Conservation (phyloP, 1,140 invertebrate species). For the Hyposmocoma kahamanoa region DNA sequence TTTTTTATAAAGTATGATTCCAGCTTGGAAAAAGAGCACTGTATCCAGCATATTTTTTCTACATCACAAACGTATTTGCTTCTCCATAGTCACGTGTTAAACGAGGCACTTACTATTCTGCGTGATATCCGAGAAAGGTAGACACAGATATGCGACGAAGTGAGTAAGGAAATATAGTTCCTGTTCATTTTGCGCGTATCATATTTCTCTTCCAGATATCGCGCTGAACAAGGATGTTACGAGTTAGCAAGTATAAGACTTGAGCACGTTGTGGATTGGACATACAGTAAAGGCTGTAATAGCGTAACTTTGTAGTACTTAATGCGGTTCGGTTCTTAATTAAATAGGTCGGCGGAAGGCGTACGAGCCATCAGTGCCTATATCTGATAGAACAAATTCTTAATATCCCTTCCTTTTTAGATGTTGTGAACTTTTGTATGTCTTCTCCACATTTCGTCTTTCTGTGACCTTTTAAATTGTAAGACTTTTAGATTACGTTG, state of each 20-base stretch:
- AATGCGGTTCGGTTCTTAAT: not conserved
- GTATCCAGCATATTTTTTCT: no score
- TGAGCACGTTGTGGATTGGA: slow-evolving; percentile 22
- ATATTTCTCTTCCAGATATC: no score
- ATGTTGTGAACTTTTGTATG: slow-evolving; percentile 21
- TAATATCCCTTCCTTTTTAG: slow-evolving; percentile 5
- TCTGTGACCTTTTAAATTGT: not conserved
- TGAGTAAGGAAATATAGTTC: no score
- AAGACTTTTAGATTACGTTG: slow-evolving; percentile 1
- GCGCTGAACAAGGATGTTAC: no score
- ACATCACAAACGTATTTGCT: no score
- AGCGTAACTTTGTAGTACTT: not conserved
- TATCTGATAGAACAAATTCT: slow-evolving; percentile 26
- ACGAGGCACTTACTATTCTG: no score
- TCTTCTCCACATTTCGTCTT: slow-evolving; percentile 18
- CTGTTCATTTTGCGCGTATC: no score
- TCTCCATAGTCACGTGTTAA: no score
- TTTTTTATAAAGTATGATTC: no score
- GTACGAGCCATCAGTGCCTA: slow-evolving; percentile 31
- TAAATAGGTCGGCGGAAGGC: slow-evolving; percentile 12
- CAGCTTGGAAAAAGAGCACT: no score
- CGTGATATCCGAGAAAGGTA: no score
- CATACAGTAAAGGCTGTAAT: slow-evolving; percentile 15
- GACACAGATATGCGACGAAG: no score
- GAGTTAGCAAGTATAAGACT: slow-evolving; percentile 13